These are phyloP conservation scores for Mythimna lalbum DNA, from an alignment of 2,888 invertebrate species.

Conservation along the genomic window DNA sequence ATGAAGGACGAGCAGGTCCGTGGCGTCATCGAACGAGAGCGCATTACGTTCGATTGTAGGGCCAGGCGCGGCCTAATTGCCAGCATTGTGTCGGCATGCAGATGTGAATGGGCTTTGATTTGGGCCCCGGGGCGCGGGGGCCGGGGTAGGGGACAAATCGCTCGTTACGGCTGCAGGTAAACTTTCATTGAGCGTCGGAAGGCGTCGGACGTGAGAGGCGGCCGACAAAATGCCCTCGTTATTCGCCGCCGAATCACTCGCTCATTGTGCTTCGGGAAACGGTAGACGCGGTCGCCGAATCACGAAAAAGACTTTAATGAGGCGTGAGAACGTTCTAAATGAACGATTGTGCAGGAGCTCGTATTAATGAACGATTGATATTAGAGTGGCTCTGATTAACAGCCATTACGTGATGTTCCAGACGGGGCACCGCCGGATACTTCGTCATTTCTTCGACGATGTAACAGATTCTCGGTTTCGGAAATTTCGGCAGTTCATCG, in stretches of 20 bases:
- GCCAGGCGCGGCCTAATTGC: slow-evolving; percentile 89
- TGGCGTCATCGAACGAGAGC: slow-evolving; percentile 85
- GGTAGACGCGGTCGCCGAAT: slow-evolving; percentile 90
- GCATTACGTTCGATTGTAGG: slow-evolving; percentile 90
- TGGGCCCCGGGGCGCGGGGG: slow-evolving; percentile 84
- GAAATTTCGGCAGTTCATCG: slow-evolving; percentile 76
- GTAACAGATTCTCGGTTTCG: slow-evolving; percentile 66
- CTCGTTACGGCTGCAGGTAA: slow-evolving; percentile 91
- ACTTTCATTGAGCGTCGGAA: slow-evolving; percentile 91
- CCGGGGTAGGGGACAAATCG: slow-evolving; percentile 90
- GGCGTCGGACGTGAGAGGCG: slow-evolving; percentile 91
- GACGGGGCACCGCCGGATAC: slow-evolving; percentile 53
- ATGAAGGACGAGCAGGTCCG: slow-evolving; percentile 66
- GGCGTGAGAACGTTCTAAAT: slow-evolving; percentile 90
- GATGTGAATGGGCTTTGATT: slow-evolving; percentile 92
- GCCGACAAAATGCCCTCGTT: slow-evolving; percentile 91
- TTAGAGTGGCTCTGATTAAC: slow-evolving; percentile 84
- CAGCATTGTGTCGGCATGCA: slow-evolving; percentile 91
- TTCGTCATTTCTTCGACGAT: slow-evolving; percentile 63
- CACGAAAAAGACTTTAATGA: slow-evolving; percentile 90
- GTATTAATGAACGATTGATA: slow-evolving; percentile 88
- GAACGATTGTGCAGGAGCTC: slow-evolving; percentile 86
- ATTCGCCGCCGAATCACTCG: slow-evolving; percentile 91
- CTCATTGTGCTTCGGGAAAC: slow-evolving; percentile 90
- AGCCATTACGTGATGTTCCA: slow-evolving; percentile 73